phyloP scores from a whole-genome alignment of 2,888 invertebrate species.

The Eilema depressum region DNA sequence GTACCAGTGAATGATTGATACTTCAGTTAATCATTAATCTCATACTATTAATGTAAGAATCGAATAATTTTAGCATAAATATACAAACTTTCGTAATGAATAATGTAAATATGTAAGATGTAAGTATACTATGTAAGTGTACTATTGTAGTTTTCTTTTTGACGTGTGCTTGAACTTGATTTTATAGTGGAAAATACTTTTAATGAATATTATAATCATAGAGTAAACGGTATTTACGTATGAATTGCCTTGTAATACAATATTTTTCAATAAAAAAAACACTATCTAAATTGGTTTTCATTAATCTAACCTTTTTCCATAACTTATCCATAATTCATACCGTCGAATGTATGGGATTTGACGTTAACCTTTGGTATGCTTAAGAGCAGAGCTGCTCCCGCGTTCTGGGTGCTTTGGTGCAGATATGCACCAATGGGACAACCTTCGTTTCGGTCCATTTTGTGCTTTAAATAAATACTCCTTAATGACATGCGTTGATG shows the following conservation, averaged over 20 bases:
- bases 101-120: neutral
- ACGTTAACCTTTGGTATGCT: no score
- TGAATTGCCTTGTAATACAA: constrained; percentile 40
- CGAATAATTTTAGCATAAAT: neutral
- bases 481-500: no score
- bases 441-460: no score
- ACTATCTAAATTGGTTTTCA: neutral
- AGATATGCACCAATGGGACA: no score
- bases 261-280: constrained; percentile 13
- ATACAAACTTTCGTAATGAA: neutral
- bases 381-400: no score
- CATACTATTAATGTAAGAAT: neutral
- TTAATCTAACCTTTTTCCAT: neutral
- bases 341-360: no score
- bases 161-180: neutral
- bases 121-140: neutral
- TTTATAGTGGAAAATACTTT: neutral
- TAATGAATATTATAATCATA: constrained; percentile 1
- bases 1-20: neutral
- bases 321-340: neutral
- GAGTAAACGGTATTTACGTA: constrained; percentile 25
- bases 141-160: neutral
- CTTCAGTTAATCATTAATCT: no score
- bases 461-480: no score
- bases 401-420: no score